A percentile compares a stretch with the other conserved stretches of the same genome.
Conservation (phyloP, 2,888 invertebrate species). For the Pterobdella sp. region DNA sequence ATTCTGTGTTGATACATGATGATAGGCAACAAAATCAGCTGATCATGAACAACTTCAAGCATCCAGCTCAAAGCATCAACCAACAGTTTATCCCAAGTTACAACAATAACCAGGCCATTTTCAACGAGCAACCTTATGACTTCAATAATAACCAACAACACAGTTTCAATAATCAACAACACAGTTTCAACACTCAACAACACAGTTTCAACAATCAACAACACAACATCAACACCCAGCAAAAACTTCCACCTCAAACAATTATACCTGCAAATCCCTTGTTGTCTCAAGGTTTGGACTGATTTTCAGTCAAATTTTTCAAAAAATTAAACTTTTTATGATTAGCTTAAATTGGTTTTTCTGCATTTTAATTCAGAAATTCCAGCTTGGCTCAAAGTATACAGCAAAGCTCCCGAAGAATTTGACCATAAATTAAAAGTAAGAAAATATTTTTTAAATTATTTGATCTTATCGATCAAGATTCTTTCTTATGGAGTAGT, state of each 20-base stretch:
- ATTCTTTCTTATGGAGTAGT: no score
- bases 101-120: neutral
- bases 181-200: neutral
- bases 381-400: slow-evolving; percentile 4
- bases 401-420: neutral
- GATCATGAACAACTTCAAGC: no score
- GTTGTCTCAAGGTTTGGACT: neutral
- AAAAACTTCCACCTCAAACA: neutral
- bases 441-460: no score
- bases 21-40: no score
- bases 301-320: neutral
- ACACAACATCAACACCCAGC: neutral
- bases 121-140: neutral
- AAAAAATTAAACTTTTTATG: neutral
- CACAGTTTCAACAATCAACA: neutral
- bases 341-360: neutral
- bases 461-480: no score
- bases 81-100: no score
- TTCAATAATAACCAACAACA: neutral
- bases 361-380: neutral
- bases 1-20: no score
- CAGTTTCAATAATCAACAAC: neutral
- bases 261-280: slow-evolving; percentile 3
- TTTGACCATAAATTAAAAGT: slow-evolving; percentile 18
- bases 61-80: neutral